Evolutionary conservation across 2,888 invertebrate species (phyloP), one percentile per base, ranked within the genome.

Genomic region (Polyommatus icarus): DNA sequence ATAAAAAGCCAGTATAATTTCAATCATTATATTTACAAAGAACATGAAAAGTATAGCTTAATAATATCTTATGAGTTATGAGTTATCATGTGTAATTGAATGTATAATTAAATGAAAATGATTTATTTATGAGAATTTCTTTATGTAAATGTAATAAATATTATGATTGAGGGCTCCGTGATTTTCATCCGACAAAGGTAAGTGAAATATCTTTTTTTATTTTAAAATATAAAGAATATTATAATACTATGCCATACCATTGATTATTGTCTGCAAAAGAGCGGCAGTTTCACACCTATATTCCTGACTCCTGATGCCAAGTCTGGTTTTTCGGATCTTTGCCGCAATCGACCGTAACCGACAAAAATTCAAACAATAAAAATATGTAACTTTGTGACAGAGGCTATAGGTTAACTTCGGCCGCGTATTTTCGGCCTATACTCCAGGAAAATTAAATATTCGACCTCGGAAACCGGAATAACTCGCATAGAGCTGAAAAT

Each of bases 91-190:
- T 67, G 29, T 67, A 29, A 67, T 67, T 10, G 29, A 4, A 67
- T 29, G 29, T 67, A 67, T 29, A n/a, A n/a, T n/a, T n/a, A n/a
- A n/a, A n/a, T n/a, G n/a, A 29, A 67, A 67, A 59, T 59, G n/a
- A 61, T 61, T 24, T 12, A 24, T 61, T 24, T 8, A 20, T 20
- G 18, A 59, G 59, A 59, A 59, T 20, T 20, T 59, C 20, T 59
- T 20, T 20, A 20, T 20, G 10, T 3, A 20, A 20, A 20, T 59
- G 59, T 59, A 20, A 59, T 20, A 20, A 59, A 59, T 20, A 59
- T 8, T 54, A 54, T 18, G 54, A 18, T 54, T 18, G 20, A 8
- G 59, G 8, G 20, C 10, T 8, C 10, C 10, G 59, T 59, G 20
- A 59, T 59, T 20, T 59, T 20, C 0, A 1, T 59, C 15, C 15